Percentiles rank a stretch among this genome's conserved stretches.
Evolutionary conservation across 1,140 invertebrate species (phyloP).

Genomic region (Adoxophyes honmai): DNA sequence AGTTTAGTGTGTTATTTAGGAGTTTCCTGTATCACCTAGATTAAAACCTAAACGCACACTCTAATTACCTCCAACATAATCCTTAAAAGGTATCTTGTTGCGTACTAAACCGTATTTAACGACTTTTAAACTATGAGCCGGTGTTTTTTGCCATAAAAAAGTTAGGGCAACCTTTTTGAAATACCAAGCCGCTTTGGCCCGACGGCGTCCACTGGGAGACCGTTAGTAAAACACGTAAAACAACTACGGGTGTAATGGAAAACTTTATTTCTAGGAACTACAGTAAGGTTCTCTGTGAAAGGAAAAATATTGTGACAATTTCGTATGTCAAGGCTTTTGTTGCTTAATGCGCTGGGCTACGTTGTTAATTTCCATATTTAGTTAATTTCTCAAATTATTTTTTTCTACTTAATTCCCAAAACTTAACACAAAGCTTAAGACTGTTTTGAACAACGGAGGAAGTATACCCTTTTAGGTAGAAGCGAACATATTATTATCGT

Average conservation of each 20-base stretch:
- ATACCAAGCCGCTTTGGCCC: not conserved
- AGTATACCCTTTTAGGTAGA: too few relatives aligned
- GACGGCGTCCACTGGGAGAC: not conserved
- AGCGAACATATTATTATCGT: too few relatives aligned
- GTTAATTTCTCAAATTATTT: too few relatives aligned
- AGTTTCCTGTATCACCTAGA: not conserved
- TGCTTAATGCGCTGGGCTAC: too few relatives aligned
- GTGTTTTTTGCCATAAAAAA: not conserved
- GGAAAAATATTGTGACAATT: too few relatives aligned
- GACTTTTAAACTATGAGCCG: not conserved
- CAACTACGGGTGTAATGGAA: slow-evolving; percentile 6
- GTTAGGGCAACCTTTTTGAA: slow-evolving; percentile 2
- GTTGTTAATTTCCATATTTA: too few relatives aligned
- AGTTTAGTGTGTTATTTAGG: not conserved
- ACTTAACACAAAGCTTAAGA: too few relatives aligned
- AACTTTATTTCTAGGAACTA: slow-evolving; percentile 3
- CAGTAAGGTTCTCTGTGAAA: not conserved
- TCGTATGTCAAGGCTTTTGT: too few relatives aligned
- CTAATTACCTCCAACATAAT: not conserved
- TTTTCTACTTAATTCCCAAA: too few relatives aligned
- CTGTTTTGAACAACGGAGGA: too few relatives aligned
- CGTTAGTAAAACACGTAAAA: slow-evolving; percentile 10
- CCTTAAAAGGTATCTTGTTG: not conserved
- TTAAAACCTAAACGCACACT: not conserved
- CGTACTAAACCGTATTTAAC: slow-evolving; percentile 9